These are phyloP conservation scores for Scaptodrosophila lebanonensis DNA, from an alignment of 1,140 invertebrate genomes.

Conservation along the genomic window DNA sequence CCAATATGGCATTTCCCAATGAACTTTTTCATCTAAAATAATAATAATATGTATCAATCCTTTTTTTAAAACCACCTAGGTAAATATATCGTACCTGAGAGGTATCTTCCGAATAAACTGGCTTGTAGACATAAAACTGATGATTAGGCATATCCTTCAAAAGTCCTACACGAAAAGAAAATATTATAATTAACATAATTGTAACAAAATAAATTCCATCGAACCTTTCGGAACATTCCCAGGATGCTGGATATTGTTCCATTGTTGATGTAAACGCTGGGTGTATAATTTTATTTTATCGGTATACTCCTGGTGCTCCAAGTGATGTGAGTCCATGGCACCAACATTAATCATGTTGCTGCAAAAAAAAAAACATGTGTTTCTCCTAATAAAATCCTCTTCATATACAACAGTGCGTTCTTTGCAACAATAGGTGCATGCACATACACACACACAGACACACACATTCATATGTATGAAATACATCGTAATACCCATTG, in stretches of 20 bases:
- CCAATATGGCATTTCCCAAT: slow-evolving; percentile 80
- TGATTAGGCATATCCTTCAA: slow-evolving; percentile 71
- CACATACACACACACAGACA: not conserved
- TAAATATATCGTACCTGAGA: slow-evolving; percentile 41
- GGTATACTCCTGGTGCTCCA: slow-evolving; percentile 87
- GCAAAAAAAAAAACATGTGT: not conserved
- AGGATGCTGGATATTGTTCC: slow-evolving; percentile 73
- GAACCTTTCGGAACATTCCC: slow-evolving; percentile 47
- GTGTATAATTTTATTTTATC: slow-evolving; percentile 86
- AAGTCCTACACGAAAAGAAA: slow-evolving; percentile 34
- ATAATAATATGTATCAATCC: slow-evolving; percentile 15
- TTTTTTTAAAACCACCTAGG: not conserved
- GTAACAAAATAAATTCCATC: slow-evolving; percentile 7
- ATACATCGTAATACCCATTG: too few relatives aligned
- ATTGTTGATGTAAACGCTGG: slow-evolving; percentile 80
- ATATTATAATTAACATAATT: not conserved
- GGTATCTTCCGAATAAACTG: slow-evolving; percentile 46
- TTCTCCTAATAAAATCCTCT: not conserved
- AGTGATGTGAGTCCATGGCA: slow-evolving; percentile 86
- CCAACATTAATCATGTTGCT: slow-evolving; percentile 92
- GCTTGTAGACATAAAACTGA: slow-evolving; percentile 57
- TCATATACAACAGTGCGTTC: not conserved
- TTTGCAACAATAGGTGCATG: slow-evolving; percentile 9
- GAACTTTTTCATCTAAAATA: slow-evolving; percentile 80
- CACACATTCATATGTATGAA: not conserved